Evolutionary conservation across 2,113 vertebrate species (phyloP).

Genomic region (Myiozetetes cayanensis): DNA sequence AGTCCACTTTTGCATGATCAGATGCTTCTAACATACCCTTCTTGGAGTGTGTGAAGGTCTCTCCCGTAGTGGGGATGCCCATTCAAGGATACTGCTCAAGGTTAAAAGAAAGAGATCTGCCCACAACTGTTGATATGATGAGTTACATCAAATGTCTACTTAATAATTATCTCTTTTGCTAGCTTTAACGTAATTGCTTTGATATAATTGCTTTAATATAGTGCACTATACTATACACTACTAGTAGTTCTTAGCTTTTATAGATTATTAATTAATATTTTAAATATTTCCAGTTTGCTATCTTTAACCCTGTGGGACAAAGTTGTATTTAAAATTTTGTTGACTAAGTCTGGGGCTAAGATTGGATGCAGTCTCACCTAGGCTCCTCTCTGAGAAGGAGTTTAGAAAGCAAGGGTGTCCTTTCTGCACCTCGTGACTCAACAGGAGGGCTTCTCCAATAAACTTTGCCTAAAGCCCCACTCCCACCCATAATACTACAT

Average conservation of each 20-base stretch:
- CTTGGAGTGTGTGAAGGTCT: neutral
- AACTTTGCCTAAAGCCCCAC: neutral
- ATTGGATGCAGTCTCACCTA: neutral
- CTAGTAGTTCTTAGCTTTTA: neutral
- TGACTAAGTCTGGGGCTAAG: neutral
- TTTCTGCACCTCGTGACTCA: neutral
- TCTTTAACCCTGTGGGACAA: neutral
- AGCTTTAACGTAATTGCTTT: neutral
- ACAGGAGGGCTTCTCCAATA: neutral
- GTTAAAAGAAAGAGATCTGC: neutral
- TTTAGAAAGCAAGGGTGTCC: neutral
- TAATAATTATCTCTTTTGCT: neutral
- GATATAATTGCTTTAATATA: neutral
- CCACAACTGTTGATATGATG: neutral
- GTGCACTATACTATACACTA: neutral
- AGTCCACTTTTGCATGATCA: neutral
- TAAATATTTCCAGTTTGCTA: neutral
- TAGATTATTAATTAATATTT: neutral
- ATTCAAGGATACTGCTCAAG: neutral
- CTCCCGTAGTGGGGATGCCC: neutral
- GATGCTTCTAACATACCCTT: neutral
- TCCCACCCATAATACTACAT: neutral
- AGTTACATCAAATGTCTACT: neutral
- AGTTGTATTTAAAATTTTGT: neutral
- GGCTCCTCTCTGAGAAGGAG: neutral